phyloP scores from a whole-genome alignment of 2,888 invertebrate genomes.

The Cryptocephalus primarius region DNA sequence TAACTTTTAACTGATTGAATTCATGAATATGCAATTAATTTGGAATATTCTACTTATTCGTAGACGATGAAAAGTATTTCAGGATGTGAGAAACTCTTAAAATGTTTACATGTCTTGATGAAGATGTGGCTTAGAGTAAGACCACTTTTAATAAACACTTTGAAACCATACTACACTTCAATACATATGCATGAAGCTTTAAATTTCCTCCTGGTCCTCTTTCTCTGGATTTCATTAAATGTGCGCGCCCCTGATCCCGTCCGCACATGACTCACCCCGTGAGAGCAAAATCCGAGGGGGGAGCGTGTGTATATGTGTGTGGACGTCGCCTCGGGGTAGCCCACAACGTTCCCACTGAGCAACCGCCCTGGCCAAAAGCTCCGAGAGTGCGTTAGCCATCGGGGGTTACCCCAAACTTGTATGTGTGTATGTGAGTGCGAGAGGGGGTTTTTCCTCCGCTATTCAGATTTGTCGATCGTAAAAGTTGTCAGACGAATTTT shows the following conservation, averaged over 20 bases:
- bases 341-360: constrained; percentile 40
- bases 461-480: not conserved
- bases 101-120: too few species aligned
- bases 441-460: not conserved
- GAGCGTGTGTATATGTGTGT: not conserved
- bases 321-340: constrained; percentile 30
- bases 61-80: too few species aligned
- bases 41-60: too few species aligned
- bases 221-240: not conserved
- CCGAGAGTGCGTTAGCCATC: constrained; percentile 12
- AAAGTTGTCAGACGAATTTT: too few species aligned
- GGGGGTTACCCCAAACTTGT: constrained; percentile 8
- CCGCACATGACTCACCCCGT: constrained; percentile 16
- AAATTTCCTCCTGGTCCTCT: not conserved
- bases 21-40: too few species aligned
- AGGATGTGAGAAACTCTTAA: too few species aligned
- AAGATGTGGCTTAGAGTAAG: too few species aligned
- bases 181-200: too few species aligned
- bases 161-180: too few species aligned
- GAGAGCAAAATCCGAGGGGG: constrained; percentile 10
- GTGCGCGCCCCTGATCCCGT: constrained; percentile 7
- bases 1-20: too few species aligned
- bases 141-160: too few species aligned
- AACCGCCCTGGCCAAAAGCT: constrained; percentile 36
- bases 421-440: constrained; percentile 1